Evolutionary conservation across 2,113 vertebrate genomes (phyloP).

Genomic region (Zosterops hypoxanthus): DNA sequence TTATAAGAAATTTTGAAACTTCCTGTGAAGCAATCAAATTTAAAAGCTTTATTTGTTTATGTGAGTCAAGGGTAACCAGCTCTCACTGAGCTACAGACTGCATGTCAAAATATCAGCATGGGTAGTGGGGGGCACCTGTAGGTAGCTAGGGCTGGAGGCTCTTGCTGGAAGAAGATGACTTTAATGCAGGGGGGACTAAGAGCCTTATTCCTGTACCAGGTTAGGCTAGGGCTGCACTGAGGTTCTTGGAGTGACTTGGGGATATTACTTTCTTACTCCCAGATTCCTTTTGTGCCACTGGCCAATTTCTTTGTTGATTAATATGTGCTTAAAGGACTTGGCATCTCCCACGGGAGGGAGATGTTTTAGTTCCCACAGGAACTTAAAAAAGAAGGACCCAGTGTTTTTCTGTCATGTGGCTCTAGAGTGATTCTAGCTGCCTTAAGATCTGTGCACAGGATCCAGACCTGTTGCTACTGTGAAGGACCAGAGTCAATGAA

Average conservation of each 20-base stretch:
- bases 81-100: neutral
- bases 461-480: neutral
- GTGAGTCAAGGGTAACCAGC: neutral
- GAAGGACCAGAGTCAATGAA: neutral
- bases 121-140: neutral
- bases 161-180: neutral
- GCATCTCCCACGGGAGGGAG: neutral
- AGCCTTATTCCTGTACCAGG: neutral
- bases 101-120: neutral
- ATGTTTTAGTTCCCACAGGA: neutral
- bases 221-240: fast-evolving
- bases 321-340: neutral
- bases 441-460: neutral
- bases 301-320: neutral
- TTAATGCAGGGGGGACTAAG: neutral
- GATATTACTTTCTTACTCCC: neutral
- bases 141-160: neutral
- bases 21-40: neutral
- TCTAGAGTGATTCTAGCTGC: neutral
- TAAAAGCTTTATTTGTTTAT: neutral
- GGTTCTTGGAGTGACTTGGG: neutral
- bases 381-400: neutral
- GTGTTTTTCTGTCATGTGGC: neutral
- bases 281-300: neutral
- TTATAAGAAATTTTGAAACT: neutral